Evolutionary conservation across 2,797 vertebrate genomes (phyloP).

Genomic region (Mallotus villosus): DNA sequence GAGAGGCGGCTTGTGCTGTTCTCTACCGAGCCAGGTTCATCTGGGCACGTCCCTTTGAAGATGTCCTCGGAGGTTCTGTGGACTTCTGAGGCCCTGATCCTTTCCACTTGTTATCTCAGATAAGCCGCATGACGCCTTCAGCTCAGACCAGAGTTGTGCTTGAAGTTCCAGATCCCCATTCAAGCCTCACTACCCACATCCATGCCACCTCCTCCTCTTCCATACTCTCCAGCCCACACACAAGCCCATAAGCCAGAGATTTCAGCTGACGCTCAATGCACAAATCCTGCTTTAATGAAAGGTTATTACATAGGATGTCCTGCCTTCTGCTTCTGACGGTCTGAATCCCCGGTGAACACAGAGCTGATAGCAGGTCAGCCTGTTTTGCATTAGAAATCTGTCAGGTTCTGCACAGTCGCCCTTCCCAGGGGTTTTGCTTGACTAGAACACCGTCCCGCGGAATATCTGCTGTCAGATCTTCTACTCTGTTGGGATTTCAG

Average conservation of each 20-base stretch:
- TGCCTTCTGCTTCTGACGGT: conserved; percentile 18
- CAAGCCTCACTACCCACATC: conserved; percentile 1
- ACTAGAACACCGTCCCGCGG: neutral
- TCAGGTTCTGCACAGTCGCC: neutral
- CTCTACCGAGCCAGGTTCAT: conserved; percentile 12
- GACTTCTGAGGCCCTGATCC: conserved; percentile 25
- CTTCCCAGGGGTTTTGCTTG: neutral
- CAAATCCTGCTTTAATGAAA: conserved; percentile 56
- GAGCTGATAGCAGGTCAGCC: conserved; percentile 6
- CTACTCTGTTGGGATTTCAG: neutral
- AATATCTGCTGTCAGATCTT: neutral
- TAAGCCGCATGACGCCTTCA: conserved; percentile 33
- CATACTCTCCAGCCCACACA: neutral
- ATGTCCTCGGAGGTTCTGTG: neutral
- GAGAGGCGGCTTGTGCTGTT: neutral
- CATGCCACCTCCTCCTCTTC: conserved; percentile 14
- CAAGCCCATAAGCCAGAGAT: conserved; percentile 28
- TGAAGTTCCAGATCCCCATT: conserved; percentile 33
- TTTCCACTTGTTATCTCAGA: conserved; percentile 43
- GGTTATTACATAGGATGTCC: conserved; percentile 17
- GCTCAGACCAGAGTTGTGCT: conserved; percentile 20
- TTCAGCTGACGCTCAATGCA: conserved; percentile 17
- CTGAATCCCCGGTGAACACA: conserved; percentile 17
- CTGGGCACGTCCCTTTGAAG: conserved; percentile 30
- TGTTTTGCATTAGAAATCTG: neutral